Evolutionary conservation across 2,113 vertebrate genomes (phyloP), one percentile per base, ranked within the genome.

Genomic region (Bambusicola thoracicus): DNA sequence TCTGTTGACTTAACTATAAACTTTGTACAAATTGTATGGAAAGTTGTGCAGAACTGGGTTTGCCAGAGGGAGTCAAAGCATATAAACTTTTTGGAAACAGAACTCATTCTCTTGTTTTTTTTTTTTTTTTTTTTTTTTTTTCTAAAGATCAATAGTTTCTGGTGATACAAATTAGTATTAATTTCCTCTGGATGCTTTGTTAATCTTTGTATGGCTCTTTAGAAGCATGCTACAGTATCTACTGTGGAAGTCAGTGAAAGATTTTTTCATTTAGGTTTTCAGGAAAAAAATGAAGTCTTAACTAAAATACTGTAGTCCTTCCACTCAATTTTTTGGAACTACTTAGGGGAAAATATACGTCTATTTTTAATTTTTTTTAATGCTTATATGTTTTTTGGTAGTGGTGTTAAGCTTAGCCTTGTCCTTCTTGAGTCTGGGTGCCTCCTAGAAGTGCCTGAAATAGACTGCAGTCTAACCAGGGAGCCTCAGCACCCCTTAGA

Each of bases 401-500:
- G 7, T 66, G 73, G 78, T 81, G 29, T 8, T 34, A 34, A 44
- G 32, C 22, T 16, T 48, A 2, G 13, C 2, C 0, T 73, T 91
- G 38, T 59, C 12, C 19, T 75, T 10, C 22, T 8, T 79, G 38
- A 59, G 63, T 2, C 1, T 43, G 41, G 29, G 4, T 9, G 53
- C 7, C 7, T 27, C 0, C 0, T 14, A 40, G 1, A 74, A 49
- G 19, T 27, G 4, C 5, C 34, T 51, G 38, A 75, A 36, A 63
- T 66, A 38, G 15, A 41, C 17, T 84, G 51, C 20, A 16, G 14
- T 22, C 58, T 72, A 89, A 67, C 9, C 10, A 34, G 63, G 17
- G 10, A 69, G 2, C 2, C 36, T 81, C 32, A 61, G 12, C 1
- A 5, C 1, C 5, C 4, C 61, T 27, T 84, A 44, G 32, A 55